These are phyloP conservation scores for Prionace glauca DNA, from an alignment of 2,797 vertebrate species.

Conservation along the genomic window DNA sequence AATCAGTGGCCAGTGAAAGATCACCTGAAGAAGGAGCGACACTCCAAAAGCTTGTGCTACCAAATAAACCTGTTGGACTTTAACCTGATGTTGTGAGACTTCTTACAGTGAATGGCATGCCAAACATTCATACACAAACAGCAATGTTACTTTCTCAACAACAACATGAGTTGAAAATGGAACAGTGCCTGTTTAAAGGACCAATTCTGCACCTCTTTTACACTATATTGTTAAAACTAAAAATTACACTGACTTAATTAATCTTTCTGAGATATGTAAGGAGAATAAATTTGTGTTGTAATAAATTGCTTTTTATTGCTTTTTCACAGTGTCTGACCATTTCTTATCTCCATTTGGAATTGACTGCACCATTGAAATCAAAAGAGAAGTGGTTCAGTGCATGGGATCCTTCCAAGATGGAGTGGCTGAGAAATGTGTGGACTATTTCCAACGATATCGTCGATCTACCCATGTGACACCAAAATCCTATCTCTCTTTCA, in stretches of 20 bases:
- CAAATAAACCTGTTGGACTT: no score
- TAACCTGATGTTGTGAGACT: no score
- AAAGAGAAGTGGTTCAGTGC: slow-evolving; percentile 79
- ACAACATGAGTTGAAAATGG: not conserved
- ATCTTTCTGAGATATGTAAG: not conserved
- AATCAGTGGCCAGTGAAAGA: not conserved
- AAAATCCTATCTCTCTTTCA: slow-evolving; percentile 93
- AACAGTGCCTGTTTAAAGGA: not conserved
- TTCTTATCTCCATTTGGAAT: slow-evolving; percentile 83
- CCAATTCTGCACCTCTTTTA: not conserved
- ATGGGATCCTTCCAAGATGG: slow-evolving; percentile 95
- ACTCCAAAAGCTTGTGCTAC: no score
- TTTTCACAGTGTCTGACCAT: slow-evolving; percentile 75
- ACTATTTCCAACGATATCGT: slow-evolving; percentile 88
- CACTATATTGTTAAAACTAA: not conserved
- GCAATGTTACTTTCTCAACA: not conserved
- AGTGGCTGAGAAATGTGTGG: slow-evolving; percentile 85
- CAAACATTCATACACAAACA: no score
- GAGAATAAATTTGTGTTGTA: not conserved
- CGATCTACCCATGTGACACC: slow-evolving; percentile 86
- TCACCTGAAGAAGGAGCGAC: no score
- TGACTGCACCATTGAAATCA: slow-evolving; percentile 72
- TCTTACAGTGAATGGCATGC: not conserved
- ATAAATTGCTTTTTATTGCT: slow-evolving; percentile 4
- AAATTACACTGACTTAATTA: not conserved